Conservation (phyloP, 2,113 vertebrate genomes). For the Argyrosomus japonicus region DNA sequence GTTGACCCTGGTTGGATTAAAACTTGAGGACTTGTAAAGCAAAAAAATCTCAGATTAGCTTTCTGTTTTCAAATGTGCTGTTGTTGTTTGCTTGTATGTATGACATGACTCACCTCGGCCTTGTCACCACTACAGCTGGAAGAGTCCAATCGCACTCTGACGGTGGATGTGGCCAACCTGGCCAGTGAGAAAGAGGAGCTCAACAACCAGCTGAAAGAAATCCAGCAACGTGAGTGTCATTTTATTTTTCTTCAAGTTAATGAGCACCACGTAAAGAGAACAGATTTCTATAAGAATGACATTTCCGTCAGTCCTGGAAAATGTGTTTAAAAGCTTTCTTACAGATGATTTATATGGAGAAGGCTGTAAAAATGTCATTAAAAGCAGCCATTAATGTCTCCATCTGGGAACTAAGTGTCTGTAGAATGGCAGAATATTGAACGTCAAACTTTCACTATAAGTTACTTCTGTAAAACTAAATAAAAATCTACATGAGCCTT, state of each 20-base stretch:
- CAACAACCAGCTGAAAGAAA: constrained; percentile 94
- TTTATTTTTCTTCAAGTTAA: constrained; percentile 12
- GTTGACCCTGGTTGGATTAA: not conserved
- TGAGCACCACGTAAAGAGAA: not conserved
- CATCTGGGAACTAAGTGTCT: not conserved
- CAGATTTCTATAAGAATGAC: not conserved
- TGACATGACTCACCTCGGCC: not conserved
- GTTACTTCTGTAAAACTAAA: constrained; percentile 8
- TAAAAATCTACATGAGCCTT: constrained; percentile 11
- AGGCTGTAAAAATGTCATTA: constrained; percentile 5
- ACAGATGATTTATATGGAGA: not conserved
- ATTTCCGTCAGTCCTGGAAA: constrained; percentile 29
- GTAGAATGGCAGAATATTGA: not conserved
- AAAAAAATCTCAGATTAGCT: no score
- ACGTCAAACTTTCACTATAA: not conserved
- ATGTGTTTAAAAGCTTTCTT: constrained; percentile 33
- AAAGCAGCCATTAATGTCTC: not conserved
- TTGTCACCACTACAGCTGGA: constrained; percentile 85
- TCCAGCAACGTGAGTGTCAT: constrained; percentile 90
- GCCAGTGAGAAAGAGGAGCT: constrained; percentile 97
- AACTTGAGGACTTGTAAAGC: not conserved
- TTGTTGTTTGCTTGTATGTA: no score
- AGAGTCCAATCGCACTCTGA: constrained; percentile 95
- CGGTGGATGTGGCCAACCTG: constrained; percentile 94
- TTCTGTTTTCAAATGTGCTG: not conserved